Base-by-base conservation (phyloP, 2,113 vertebrate species). In the Zingel zingel region DNA sequence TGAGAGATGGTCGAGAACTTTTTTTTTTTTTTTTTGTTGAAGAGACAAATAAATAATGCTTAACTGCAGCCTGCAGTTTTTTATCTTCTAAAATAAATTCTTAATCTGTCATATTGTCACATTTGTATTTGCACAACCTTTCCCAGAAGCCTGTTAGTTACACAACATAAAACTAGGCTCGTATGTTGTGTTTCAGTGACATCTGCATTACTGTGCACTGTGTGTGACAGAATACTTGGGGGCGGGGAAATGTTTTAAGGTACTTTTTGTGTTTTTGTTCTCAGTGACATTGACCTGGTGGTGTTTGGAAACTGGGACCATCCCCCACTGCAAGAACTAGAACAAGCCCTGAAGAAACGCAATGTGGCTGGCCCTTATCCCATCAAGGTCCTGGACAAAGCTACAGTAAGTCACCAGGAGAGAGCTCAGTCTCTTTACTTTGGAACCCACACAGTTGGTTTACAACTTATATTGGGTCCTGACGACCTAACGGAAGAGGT, bases 361-460 rank as follows among this genome's bases (percentile, higher is more conserved):
- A 97, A 95, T 0, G 96, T 99, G 86, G 96, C 97, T 0, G 97
- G 98, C 84, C 96, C 96, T 0, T 96, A 96, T 91, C 97, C 98
- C 81, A 98, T 99, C 92, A 99, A 99, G 95, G 97, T 99, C 84
- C 97, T 99, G 11, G 98, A 99, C 95, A 99, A 99, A 95, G 98
- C 98, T 77, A 97, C 98, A 3, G 98, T 99, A 90, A 95, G 97
- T 93, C 39, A 9, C 15, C 54, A 14, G 19, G 33, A 71, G 67
- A 27, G 15, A 14, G 33, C 14, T 9, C 5, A 27, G 1, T 9
- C 8, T 30, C 68, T 43, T 68, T 7, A 43, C 39, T 27, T 51
- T 68, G 15, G 11, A 50, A 36, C 9, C 21, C 30, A 54, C n/a
- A 51, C 8, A 12, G n/a, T 19, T 14, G 4, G 21, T 50, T 77